A percentile compares a stretch with the other conserved stretches of the same genome.
Conservation (phyloP, 2,113 vertebrate species). For the Psittacus erithacus region DNA sequence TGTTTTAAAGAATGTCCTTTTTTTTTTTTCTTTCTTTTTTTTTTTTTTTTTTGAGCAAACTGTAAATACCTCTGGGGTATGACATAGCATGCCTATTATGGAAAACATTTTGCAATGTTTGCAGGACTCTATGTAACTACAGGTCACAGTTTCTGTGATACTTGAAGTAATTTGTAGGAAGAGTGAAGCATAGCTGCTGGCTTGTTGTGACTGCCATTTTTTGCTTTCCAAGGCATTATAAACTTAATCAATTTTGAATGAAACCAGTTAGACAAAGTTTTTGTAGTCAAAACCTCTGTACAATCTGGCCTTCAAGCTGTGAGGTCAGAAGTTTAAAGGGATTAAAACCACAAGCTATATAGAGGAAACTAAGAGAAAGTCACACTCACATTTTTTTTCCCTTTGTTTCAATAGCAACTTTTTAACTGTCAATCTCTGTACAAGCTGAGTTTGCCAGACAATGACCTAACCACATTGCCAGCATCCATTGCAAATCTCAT, state of each 20-base stretch:
- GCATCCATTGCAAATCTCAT: constrained; percentile 96
- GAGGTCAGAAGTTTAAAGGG: neutral
- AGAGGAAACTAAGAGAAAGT: constrained; percentile 22
- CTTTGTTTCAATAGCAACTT: constrained; percentile 89
- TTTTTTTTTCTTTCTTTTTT: neutral
- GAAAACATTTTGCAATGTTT: neutral
- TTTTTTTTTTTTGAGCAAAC: neutral
- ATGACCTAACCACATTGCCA: constrained; percentile 93
- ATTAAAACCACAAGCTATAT: neutral
- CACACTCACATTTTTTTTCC: neutral
- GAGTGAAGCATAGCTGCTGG: neutral
- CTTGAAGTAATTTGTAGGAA: neutral
- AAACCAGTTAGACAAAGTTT: neutral
- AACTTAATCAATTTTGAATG: neutral
- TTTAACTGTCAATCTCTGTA: constrained; percentile 98
- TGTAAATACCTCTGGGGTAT: neutral
- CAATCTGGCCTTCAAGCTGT: neutral
- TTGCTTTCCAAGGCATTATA: neutral
- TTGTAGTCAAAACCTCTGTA: neutral
- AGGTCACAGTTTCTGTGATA: neutral
- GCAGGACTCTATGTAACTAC: neutral
- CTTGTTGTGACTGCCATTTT: neutral
- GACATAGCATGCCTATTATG: fast-evolving
- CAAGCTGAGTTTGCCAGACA: constrained; percentile 98
- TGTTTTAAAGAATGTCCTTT: neutral